A percentile compares a stretch with the other conserved stretches of the same genome.
Conservation (phyloP, 1,140 invertebrate species). For the Octopus bimaculoides region DNA sequence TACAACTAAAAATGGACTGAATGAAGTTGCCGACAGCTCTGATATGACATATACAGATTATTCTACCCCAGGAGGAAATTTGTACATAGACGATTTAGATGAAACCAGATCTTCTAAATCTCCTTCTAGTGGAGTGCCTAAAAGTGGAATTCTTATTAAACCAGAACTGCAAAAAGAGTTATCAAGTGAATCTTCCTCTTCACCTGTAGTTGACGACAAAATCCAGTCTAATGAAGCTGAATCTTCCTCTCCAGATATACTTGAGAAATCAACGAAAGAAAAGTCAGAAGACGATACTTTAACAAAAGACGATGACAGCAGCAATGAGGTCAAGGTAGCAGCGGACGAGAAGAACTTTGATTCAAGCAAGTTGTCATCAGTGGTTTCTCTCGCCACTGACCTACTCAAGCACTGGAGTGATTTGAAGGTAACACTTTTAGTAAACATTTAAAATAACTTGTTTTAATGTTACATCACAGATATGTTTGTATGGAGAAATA, state of each 20-base stretch:
- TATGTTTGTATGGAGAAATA: no score
- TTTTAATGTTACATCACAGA: no score
- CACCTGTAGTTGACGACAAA: not conserved
- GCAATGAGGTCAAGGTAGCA: conserved; percentile 8
- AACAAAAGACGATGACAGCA: conserved; percentile 11
- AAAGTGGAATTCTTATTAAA: conserved; percentile 8
- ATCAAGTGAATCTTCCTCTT: not conserved
- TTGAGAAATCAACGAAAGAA: not conserved
- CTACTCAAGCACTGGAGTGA: conserved; percentile 74
- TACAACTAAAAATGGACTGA: conserved; percentile 3
- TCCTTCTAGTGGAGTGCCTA: not conserved
- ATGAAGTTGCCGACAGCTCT: not conserved
- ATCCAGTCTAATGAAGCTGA: not conserved
- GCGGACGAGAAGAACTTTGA: conserved; percentile 17
- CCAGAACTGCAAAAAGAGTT: not conserved
- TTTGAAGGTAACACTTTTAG: conserved; percentile 62
- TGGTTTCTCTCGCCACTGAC: conserved; percentile 62
- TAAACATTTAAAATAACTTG: no score
- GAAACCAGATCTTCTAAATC: not conserved
- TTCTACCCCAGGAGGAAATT: not conserved
- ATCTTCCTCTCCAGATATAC: not conserved
- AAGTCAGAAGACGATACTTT: conserved; percentile 3
- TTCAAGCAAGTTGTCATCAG: conserved; percentile 11
- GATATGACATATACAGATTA: not conserved
- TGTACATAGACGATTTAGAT: conserved; percentile 1